These are phyloP conservation scores for Mormoops blainvillei DNA, from an alignment of 2,113 vertebrate genomes.

Conservation along the genomic window DNA sequence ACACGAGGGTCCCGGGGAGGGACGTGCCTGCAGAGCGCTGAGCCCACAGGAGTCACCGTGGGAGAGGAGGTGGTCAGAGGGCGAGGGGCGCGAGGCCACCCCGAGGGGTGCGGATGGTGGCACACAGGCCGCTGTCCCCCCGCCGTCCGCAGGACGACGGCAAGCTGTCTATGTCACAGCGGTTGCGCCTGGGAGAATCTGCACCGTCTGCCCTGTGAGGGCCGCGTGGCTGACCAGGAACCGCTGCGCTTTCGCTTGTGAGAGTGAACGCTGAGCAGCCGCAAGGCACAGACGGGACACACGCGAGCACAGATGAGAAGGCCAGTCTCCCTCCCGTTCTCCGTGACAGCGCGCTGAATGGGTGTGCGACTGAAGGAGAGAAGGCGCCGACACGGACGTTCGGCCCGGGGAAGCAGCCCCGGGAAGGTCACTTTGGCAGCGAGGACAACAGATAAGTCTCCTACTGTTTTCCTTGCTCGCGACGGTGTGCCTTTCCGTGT, in stretches of 20 bases:
- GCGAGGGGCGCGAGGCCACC: neutral
- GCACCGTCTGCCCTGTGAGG: neutral
- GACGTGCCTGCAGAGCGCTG: accelerated
- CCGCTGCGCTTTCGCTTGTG: neutral
- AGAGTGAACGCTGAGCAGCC: neutral
- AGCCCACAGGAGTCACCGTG: neutral
- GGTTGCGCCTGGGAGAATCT: accelerated
- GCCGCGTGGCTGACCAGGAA: neutral
- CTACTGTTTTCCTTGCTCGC: neutral
- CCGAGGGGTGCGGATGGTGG: accelerated
- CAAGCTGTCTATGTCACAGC: neutral
- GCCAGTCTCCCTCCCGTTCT: neutral
- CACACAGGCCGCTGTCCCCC: too few relatives aligned
- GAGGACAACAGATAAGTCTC: neutral
- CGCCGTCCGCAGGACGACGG: neutral
- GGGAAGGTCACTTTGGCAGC: neutral
- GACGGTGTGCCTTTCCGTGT: neutral
- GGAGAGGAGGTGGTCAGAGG: accelerated
- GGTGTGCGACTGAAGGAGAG: neutral
- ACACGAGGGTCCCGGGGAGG: too few relatives aligned
- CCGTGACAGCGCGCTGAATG: neutral
- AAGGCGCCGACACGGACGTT: neutral
- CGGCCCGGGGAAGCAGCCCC: neutral
- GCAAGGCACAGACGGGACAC: too few relatives aligned
- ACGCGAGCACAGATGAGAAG: neutral